Evolutionary conservation across 2,888 invertebrate genomes (phyloP).

Genomic region (Chrysina gloriosa): DNA sequence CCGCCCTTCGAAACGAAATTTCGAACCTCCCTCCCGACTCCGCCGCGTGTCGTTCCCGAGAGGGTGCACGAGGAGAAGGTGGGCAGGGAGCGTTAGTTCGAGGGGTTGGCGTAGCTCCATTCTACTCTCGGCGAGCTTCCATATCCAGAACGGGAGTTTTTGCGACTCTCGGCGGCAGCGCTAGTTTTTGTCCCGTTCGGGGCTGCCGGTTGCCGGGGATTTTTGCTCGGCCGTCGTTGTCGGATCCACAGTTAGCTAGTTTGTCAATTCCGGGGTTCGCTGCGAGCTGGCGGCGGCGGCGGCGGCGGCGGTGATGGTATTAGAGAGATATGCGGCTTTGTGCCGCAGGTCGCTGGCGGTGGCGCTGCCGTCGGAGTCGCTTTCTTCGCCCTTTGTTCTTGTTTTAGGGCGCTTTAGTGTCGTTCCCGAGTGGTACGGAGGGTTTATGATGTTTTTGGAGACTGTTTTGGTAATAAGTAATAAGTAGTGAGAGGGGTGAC

Average conservation of each 20-base stretch:
- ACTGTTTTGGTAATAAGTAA: too few species aligned
- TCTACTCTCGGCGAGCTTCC: too few species aligned
- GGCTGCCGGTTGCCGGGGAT: conserved; percentile 34
- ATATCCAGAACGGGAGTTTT: conserved; percentile 29
- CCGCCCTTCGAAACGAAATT: too few species aligned
- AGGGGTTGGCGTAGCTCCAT: too few species aligned
- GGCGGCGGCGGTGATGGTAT: background rate
- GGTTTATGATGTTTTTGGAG: too few species aligned
- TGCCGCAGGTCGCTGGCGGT: background rate
- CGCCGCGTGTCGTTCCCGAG: too few species aligned
- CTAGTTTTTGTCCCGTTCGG: conserved; percentile 54
- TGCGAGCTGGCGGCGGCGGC: too few species aligned
- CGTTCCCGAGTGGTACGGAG: background rate
- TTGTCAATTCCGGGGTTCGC: conserved; percentile 62
- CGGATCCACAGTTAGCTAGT: conserved; percentile 67
- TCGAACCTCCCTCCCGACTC: too few species aligned
- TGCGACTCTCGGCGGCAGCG: background rate
- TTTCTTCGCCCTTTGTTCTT: background rate
- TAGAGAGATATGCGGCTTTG: background rate
- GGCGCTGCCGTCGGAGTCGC: background rate
- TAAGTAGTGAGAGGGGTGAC: too few species aligned
- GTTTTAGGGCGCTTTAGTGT: background rate
- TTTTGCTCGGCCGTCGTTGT: conserved; percentile 60
- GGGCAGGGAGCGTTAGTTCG: too few species aligned
- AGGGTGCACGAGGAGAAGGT: too few species aligned